phyloP scores from a whole-genome alignment of 2,888 invertebrate species.

The Aquatica leii region DNA sequence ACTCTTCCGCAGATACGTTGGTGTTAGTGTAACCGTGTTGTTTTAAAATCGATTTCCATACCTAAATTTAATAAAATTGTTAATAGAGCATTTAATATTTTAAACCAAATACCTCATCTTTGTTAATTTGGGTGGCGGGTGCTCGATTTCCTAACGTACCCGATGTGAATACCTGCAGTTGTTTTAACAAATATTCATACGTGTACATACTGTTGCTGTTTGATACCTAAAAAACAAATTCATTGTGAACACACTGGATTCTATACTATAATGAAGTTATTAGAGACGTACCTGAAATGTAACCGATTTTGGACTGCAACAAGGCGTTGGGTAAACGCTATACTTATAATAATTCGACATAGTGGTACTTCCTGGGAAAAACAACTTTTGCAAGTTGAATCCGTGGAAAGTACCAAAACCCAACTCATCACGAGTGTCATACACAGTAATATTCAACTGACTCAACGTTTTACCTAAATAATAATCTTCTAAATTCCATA shows the following conservation, averaged over 20 bases:
- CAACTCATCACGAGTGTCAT: slow-evolving; percentile 63
- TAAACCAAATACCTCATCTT: slow-evolving; percentile 54
- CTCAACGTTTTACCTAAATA: slow-evolving; percentile 60
- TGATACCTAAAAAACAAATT: slow-evolving; percentile 55
- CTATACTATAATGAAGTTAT: too few relatives aligned
- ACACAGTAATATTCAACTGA: slow-evolving; percentile 62
- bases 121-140: slow-evolving; percentile 56
- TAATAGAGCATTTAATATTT: background rate
- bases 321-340: slow-evolving; percentile 62
- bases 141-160: slow-evolving; percentile 60
- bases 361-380: slow-evolving; percentile 47
- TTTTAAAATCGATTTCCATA: slow-evolving; percentile 62
- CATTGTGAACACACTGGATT: too few relatives aligned
- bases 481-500: slow-evolving; percentile 34
- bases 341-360: slow-evolving; percentile 60
- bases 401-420: slow-evolving; percentile 63
- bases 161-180: slow-evolving; percentile 59
- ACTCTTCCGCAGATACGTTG: slow-evolving; percentile 60
- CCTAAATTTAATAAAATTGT: slow-evolving; percentile 49
- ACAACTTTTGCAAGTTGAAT: slow-evolving; percentile 44
- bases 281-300: slow-evolving; percentile 62
- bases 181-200: slow-evolving; percentile 65
- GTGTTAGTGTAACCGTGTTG: slow-evolving; percentile 57
- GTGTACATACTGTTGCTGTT: slow-evolving; percentile 65
- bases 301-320: slow-evolving; percentile 64